Evolutionary conservation across 2,888 invertebrate genomes (phyloP).

Genomic region (Digitonthophagus gazella): DNA sequence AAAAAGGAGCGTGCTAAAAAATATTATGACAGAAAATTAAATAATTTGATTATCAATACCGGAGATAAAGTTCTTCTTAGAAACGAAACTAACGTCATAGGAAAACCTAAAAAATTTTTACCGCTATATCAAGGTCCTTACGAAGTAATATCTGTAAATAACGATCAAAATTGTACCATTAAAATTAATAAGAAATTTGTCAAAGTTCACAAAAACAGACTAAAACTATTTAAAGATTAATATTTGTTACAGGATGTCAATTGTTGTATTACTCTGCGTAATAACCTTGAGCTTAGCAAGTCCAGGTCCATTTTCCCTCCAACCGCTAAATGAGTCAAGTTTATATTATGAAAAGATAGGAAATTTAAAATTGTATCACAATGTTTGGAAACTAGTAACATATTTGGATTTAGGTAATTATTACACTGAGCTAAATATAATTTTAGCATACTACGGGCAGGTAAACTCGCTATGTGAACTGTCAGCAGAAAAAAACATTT

Average conservation of each 20-base stretch:
- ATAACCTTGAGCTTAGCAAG: neutral
- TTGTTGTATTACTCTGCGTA: too few species aligned
- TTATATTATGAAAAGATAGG: constrained; percentile 7
- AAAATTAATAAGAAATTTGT: constrained; percentile 7
- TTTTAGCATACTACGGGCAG: neutral
- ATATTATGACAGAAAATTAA: neutral
- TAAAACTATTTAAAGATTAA: constrained; percentile 19
- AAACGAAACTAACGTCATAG: neutral
- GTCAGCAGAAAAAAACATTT: neutral
- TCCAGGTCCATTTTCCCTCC: neutral
- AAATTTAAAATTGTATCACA: constrained; percentile 1
- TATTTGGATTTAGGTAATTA: constrained; percentile 9
- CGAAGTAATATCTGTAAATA: constrained; percentile 7
- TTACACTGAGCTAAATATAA: neutral
- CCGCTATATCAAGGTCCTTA: constrained; percentile 6
- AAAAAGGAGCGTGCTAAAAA: constrained; percentile 13
- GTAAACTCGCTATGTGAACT: neutral
- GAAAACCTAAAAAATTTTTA: neutral
- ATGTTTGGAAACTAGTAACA: constrained; percentile 1
- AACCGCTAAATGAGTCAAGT: neutral
- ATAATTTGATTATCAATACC: constrained; percentile 4
- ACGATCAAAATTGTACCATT: too few species aligned
- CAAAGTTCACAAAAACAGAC: constrained; percentile 22
- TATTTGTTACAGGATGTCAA: constrained; percentile 18
- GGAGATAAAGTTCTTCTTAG: constrained; percentile 9